Conservation (phyloP, 92 coral and sea anemone genomes). For the Muricea muricata region DNA sequence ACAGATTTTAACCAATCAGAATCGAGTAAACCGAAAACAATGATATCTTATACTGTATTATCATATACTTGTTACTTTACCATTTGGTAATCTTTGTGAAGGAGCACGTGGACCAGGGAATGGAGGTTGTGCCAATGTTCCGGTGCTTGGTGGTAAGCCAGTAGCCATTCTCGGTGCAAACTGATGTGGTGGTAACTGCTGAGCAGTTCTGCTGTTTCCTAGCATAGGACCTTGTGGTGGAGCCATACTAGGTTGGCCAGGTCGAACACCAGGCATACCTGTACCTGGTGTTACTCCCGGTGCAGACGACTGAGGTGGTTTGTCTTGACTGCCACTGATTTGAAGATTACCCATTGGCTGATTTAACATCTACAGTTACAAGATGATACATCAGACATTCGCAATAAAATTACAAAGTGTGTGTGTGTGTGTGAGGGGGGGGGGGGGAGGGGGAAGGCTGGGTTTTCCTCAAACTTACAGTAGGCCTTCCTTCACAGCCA, state of each 20-base stretch:
- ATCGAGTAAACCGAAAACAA: too few relatives aligned
- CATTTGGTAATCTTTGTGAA: background rate
- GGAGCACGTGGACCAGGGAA: background rate
- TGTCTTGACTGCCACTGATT: slow-evolving; percentile 51
- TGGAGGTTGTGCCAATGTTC: slow-evolving; percentile 13
- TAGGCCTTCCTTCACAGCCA: too few relatives aligned
- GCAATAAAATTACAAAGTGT: too few relatives aligned
- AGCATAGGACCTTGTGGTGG: slow-evolving; percentile 24
- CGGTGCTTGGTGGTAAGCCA: slow-evolving; percentile 15
- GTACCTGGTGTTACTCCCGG: too few relatives aligned
- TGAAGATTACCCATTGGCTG: slow-evolving; percentile 83
- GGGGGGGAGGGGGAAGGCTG: too few relatives aligned
- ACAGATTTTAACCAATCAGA: too few relatives aligned
- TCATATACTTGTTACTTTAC: background rate
- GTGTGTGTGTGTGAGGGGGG: too few relatives aligned
- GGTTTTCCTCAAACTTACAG: too few relatives aligned
- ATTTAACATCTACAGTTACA: slow-evolving; percentile 34
- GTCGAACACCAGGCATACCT: background rate
- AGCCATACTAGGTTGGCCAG: slow-evolving; percentile 6
- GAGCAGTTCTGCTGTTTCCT: slow-evolving; percentile 17
- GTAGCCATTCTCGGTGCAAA: slow-evolving; percentile 35
- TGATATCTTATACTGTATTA: too few relatives aligned
- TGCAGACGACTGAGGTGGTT: background rate
- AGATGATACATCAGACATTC: background rate
- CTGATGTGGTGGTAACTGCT: background rate